Conservation (phyloP, 2,888 invertebrate genomes). For the Meteorus cinctellus region DNA sequence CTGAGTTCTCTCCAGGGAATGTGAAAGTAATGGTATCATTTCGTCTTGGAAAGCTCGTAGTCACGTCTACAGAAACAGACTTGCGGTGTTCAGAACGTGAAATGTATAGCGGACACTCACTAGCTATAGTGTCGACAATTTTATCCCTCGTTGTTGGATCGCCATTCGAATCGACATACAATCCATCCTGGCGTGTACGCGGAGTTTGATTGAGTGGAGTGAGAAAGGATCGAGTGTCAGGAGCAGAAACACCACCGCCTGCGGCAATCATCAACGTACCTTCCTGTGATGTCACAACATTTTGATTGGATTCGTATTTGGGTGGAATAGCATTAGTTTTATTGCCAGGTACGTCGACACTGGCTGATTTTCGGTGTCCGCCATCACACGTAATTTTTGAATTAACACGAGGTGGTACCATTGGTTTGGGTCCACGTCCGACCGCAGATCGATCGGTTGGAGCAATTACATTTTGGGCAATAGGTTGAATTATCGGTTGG, state of each 20-base stretch:
- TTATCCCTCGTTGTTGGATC: slow-evolving; percentile 62
- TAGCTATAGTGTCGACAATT: slow-evolving; percentile 55
- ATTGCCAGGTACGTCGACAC: slow-evolving; percentile 57
- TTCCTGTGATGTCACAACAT: slow-evolving; percentile 53
- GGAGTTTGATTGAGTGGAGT: slow-evolving; percentile 66
- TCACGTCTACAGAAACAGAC: slow-evolving; percentile 67
- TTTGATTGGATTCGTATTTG: slow-evolving; percentile 48
- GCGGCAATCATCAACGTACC: slow-evolving; percentile 54
- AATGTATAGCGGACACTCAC: slow-evolving; percentile 64
- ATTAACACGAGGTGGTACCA: slow-evolving; percentile 69
- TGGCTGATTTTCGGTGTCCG: slow-evolving; percentile 63
- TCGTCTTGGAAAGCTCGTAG: slow-evolving; percentile 64
- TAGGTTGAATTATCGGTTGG: slow-evolving; percentile 70
- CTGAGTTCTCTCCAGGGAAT: slow-evolving; percentile 64
- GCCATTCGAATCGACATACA: slow-evolving; percentile 67
- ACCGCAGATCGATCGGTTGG: slow-evolving; percentile 59
- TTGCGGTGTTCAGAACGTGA: slow-evolving; percentile 68
- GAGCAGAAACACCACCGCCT: slow-evolving; percentile 45
- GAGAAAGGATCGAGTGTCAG: slow-evolving; percentile 62
- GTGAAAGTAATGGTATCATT: slow-evolving; percentile 70
- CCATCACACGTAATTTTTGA: slow-evolving; percentile 70
- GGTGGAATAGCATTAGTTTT: slow-evolving; percentile 41
- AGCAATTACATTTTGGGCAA: slow-evolving; percentile 67
- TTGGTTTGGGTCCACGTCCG: slow-evolving; percentile 68
- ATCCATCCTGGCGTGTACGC: slow-evolving; percentile 68